phyloP scores from a whole-genome alignment of 2,888 invertebrate species.

The Parascotia fuliginaria region DNA sequence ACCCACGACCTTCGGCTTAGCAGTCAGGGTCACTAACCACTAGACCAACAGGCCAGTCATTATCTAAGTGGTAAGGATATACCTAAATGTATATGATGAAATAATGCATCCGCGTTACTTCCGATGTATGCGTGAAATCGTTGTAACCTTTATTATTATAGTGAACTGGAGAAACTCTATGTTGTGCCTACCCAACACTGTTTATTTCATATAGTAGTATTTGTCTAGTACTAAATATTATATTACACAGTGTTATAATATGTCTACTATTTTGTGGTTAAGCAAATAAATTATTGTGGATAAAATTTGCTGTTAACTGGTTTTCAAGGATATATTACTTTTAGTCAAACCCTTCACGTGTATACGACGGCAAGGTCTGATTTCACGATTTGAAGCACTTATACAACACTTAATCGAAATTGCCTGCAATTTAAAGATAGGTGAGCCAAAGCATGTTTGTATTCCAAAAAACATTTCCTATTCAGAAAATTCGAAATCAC shows the following conservation, averaged over 20 bases:
- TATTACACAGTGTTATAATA: background rate
- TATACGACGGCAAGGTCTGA: conserved; percentile 21
- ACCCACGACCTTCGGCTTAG: too few species aligned
- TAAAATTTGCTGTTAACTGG: conserved; percentile 3
- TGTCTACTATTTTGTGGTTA: conserved; percentile 1
- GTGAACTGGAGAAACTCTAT: conserved; percentile 35
- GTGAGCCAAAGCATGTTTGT: too few species aligned
- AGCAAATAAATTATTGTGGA: background rate
- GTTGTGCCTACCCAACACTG: background rate
- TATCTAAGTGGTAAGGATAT: background rate
- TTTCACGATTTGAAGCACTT: too few species aligned
- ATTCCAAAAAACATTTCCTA: too few species aligned
- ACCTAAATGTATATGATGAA: conserved; percentile 6
- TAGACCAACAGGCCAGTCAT: too few species aligned
- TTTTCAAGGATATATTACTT: conserved; percentile 33
- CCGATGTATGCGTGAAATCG: conserved; percentile 63
- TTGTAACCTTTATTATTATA: conserved; percentile 27
- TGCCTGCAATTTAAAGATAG: too few species aligned
- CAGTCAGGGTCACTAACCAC: too few species aligned
- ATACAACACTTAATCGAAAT: too few species aligned
- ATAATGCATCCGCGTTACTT: conserved; percentile 45
- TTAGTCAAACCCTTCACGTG: conserved; percentile 30
- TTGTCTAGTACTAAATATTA: background rate
- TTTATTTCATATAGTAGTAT: background rate
- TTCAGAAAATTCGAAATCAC: too few species aligned